Evolutionary conservation across 2,113 vertebrate genomes (phyloP), one percentile per base, ranked within the genome.

Genomic region (Cyprinodon tularosa): DNA sequence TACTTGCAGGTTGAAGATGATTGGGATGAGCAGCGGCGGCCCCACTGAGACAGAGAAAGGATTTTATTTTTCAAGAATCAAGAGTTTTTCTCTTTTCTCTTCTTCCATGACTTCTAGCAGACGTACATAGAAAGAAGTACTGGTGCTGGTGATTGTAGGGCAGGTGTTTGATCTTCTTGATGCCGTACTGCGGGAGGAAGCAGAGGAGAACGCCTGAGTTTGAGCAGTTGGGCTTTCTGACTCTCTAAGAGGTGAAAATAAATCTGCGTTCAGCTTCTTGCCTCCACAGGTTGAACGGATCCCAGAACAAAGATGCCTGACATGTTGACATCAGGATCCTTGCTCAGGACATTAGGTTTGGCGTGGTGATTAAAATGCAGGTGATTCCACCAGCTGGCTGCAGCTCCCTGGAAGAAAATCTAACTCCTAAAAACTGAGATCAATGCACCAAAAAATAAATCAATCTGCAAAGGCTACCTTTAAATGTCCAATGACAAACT

Each of bases 381-480:
- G 68, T 98, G 97, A 89, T 98, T 99, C 98, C 98, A 99, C 98
- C 98, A 99, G 89, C 96, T 96, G 65, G 95, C 97, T 0, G 98
- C 98, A 9, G 96, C 97, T 20, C 98, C 98, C 97, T 99, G 84
- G 61, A 44, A 29, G 29, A 81, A 63, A 74, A 67, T n/a, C 4
- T 7, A 9, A 4, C 5, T 53, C 20, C 62, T 47, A 45, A 66
- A 14, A 66, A 13, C 64, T 14, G n/a, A 64, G 5, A 66, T 7
- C 7, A 44, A 66, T 29, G 45, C 15, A 36, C 61, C 4, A 17
- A 3, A 53, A 22, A 8, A 14, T 22, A 11, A n/a, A 9, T 39
- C 13, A 0, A 62, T 4, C 2, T 0, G 50, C 22, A 71, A 36
- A 0, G 3, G 47, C 60, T 57, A 94, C 98, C 97, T 99, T 99